Evolutionary conservation across 2,113 vertebrate species (phyloP).

Genomic region (Nematolebias whitei): DNA sequence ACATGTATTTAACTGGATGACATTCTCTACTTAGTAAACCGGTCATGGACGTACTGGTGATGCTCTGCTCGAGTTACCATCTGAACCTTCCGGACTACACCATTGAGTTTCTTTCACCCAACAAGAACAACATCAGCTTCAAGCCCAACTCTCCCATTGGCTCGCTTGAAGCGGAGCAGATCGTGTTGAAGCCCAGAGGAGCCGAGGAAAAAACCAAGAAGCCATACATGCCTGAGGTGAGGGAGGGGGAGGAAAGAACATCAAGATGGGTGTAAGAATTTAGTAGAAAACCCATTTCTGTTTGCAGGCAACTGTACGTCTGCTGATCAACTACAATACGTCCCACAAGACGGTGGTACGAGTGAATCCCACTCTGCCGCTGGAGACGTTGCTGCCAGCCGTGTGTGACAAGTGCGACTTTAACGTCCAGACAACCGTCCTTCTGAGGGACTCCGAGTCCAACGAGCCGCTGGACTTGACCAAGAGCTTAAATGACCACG

Average conservation of each 20-base stretch:
- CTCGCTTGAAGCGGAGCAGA: conserved; percentile 87
- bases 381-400: conserved; percentile 81
- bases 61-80: conserved; percentile 90
- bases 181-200: conserved; percentile 88
- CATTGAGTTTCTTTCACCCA: conserved; percentile 86
- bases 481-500: conserved; percentile 88
- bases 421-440: conserved; percentile 79
- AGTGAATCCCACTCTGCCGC: conserved; percentile 86
- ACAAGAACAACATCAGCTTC: conserved; percentile 87
- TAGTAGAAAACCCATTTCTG: not conserved
- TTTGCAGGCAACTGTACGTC: conserved; percentile 89
- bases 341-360: conserved; percentile 91
- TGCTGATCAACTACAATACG: conserved; percentile 93
- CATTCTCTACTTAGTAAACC: conserved; percentile 82
- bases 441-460: conserved; percentile 84
- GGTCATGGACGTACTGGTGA: conserved; percentile 93
- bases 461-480: conserved; percentile 85
- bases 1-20: not conserved
- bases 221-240: conserved; percentile 90
- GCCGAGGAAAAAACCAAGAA: conserved; percentile 83
- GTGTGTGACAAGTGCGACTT: conserved; percentile 95
- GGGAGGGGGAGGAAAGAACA: not conserved
- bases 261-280: not conserved
- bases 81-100: conserved; percentile 91
- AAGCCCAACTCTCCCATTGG: conserved; percentile 93